Evolutionary conservation across 2,888 invertebrate species (phyloP), one percentile per base, ranked within the genome.

Genomic region (Melieria picta): DNA sequence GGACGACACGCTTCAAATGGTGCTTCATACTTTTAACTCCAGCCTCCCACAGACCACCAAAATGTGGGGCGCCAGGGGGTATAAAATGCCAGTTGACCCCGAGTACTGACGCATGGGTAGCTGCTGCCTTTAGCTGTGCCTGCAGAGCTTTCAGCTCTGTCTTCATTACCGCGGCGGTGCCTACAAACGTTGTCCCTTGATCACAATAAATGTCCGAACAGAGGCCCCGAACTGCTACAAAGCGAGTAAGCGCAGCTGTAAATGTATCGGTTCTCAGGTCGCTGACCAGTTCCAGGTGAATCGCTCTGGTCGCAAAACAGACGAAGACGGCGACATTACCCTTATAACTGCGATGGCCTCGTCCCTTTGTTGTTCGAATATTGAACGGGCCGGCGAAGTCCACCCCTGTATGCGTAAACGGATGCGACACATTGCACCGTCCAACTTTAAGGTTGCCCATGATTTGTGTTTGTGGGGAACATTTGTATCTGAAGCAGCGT

Each of bases 261-360:
- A 58, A 58, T 13, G 45, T 46, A 13, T 66, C 66, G 0, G 73
- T 68, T 3, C 61, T 70, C 66, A 75, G 30, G 50, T 75, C 74
- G 13, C 72, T 72, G 43, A 72, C 74, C 0, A 74, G 64, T 48
- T 76, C 74, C n/a, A 76, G 42, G 63, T 75, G 72, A 45, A 74
- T 69, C 4, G 74, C 73, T 16, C 67, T 62, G 1, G 71, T 71
- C 13, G 64, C 63, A 45, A 71, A 45, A 50, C 72, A 76, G 7
- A 77, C 69, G 46, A 74, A 75, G 2, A 76, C 48, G 0, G 72
- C 72, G 45, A 71, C 71, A n/a, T 66, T 75, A 6, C 73, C 69
- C 30, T 75, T 74, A 45, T 71, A 62, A 10, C 68, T 65, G 5
- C 52, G 46, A 65, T 72, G 58, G 42, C 65, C 72, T 47, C 72